A percentile compares a stretch with the other conserved stretches of the same genome.
Conservation (phyloP, 2,113 vertebrate genomes). For the Nicator chloris region DNA sequence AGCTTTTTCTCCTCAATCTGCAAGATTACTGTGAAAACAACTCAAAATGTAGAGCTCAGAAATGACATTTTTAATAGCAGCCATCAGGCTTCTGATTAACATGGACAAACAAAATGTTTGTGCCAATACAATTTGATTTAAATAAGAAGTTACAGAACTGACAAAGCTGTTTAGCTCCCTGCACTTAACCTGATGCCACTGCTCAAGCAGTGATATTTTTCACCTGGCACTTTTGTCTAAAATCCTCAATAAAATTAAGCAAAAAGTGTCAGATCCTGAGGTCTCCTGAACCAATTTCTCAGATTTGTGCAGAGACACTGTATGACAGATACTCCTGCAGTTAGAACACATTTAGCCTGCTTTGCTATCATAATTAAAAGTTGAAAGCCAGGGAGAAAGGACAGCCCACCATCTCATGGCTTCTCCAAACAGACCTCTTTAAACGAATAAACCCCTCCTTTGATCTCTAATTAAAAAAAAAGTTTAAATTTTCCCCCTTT, state of each 20-base stretch:
- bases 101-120: not conserved
- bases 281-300: not conserved
- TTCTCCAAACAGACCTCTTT: not conserved
- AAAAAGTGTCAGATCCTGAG: not conserved
- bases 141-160: not conserved
- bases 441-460: not conserved
- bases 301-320: not conserved
- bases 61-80: not conserved
- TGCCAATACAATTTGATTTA: not conserved
- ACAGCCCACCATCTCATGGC: not conserved
- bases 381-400: not conserved
- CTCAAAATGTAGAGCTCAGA: not conserved
- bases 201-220: not conserved
- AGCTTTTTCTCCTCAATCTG: not conserved
- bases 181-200: not conserved
- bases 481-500: not conserved
- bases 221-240: not conserved
- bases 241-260: not conserved
- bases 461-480: not conserved
- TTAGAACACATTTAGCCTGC: not conserved
- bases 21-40: not conserved
- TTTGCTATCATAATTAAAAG: not conserved
- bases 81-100: not conserved
- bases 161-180: not conserved
- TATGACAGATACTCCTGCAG: not conserved